These are phyloP conservation scores for Phalacrocorax aristotelis DNA, from an alignment of 2,113 vertebrate species.

Conservation along the genomic window DNA sequence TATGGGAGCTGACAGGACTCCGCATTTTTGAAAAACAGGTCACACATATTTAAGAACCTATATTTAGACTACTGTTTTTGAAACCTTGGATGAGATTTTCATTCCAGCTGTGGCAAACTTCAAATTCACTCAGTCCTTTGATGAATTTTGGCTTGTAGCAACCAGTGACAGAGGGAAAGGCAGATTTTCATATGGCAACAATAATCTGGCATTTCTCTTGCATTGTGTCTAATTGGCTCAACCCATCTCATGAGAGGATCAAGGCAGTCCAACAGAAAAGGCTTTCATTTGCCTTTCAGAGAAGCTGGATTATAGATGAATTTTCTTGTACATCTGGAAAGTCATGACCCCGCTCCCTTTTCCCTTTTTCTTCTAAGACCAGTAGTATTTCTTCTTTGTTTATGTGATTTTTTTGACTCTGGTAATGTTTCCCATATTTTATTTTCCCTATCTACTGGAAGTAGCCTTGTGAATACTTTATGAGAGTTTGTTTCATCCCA, in stretches of 20 bases:
- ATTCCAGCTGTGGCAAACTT: constrained; percentile 20
- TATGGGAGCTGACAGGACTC: not conserved
- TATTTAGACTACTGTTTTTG: constrained; percentile 10
- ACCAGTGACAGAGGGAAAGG: not conserved
- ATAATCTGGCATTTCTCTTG: constrained; percentile 7
- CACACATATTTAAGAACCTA: not conserved
- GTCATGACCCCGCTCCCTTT: not conserved
- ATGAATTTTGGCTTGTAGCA: not conserved
- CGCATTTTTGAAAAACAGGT: constrained; percentile 3
- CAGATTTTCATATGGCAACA: not conserved
- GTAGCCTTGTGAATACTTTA: not conserved
- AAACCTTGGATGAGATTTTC: not conserved
- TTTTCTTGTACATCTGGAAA: not conserved
- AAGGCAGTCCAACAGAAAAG: not conserved
- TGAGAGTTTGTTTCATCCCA: not conserved
- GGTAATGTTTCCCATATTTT: not conserved
- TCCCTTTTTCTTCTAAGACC: not conserved
- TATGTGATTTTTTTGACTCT: not conserved
- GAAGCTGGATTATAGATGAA: not conserved
- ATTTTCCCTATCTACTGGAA: not conserved
- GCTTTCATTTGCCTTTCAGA: not conserved
- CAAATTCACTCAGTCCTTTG: not conserved
- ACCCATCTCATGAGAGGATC: not conserved
- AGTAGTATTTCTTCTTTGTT: not conserved
- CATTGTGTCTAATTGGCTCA: not conserved